phyloP scores from a whole-genome alignment of 2,797 vertebrate genomes.

The Erethizon dorsatum region DNA sequence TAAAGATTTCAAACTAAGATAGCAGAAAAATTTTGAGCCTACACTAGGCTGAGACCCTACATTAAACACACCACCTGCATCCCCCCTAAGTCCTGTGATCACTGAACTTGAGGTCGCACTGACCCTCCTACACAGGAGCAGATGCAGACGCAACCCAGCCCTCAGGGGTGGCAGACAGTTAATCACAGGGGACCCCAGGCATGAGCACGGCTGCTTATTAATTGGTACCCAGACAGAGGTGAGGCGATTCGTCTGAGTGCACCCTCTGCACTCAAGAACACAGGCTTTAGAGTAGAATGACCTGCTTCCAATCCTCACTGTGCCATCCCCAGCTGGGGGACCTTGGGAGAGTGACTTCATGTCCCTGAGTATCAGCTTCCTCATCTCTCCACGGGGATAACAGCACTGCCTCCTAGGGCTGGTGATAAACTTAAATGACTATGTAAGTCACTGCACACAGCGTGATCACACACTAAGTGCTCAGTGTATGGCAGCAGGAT shows the following conservation, averaged over 20 bases:
- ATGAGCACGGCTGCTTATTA: not conserved
- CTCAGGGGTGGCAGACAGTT: not conserved
- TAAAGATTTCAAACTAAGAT: not conserved
- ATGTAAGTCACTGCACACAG: accelerated
- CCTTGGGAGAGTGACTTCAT: not conserved
- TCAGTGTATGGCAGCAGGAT: not conserved
- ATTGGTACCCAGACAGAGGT: not conserved
- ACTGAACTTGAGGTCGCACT: not conserved
- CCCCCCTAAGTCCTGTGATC: not conserved
- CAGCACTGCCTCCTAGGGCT: not conserved
- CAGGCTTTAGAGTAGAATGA: not conserved
- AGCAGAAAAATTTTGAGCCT: not conserved
- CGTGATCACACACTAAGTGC: accelerated
- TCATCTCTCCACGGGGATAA: not conserved
- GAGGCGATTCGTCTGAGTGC: not conserved
- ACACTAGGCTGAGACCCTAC: not conserved
- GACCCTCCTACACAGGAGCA: not conserved
- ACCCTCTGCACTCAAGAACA: not conserved
- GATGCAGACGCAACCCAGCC: not conserved
- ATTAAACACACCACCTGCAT: not conserved
- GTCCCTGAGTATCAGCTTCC: not conserved
- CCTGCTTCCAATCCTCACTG: not conserved
- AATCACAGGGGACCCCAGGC: constrained; percentile 11
- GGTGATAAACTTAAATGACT: not conserved
- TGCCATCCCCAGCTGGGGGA: not conserved